Percentiles rank a stretch among this genome's conserved stretches.
These are phyloP conservation scores for Eupleurogrammus muticus DNA, from an alignment of 2,797 vertebrate genomes.

Conservation along the genomic window DNA sequence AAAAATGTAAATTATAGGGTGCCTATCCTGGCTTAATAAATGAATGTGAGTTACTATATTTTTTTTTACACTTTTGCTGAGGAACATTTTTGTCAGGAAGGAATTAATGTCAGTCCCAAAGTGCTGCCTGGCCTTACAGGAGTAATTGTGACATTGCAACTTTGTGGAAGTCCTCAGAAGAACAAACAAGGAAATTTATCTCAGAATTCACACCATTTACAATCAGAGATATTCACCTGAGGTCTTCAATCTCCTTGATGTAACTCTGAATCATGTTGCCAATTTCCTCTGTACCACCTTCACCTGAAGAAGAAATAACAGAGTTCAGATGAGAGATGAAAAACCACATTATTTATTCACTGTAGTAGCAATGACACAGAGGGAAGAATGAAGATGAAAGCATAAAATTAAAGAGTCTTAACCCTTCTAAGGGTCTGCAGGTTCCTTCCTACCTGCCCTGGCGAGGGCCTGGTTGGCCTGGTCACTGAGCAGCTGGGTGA, in stretches of 20 bases:
- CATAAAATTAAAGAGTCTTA: not conserved
- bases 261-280: slow-evolving; percentile 97
- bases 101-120: too few relatives aligned
- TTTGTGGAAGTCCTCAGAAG: too few relatives aligned
- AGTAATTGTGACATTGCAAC: too few relatives aligned
- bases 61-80: too few relatives aligned
- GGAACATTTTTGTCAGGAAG: too few relatives aligned
- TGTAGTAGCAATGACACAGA: not conserved
- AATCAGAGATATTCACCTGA: slow-evolving; percentile 84
- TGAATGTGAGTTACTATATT: too few relatives aligned
- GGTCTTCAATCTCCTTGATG: slow-evolving; percentile 97
- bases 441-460: slow-evolving; percentile 85
- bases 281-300: slow-evolving; percentile 96
- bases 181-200: too few relatives aligned
- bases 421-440: not conserved
- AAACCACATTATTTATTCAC: not conserved
- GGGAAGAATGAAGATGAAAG: not conserved
- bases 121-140: too few relatives aligned
- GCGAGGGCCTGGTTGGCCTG: slow-evolving; percentile 92
- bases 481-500: slow-evolving; percentile 92
- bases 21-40: too few relatives aligned
- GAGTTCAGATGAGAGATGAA: not conserved
- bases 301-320: slow-evolving; percentile 81
- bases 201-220: not conserved
- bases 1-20: too few relatives aligned